phyloP scores from a whole-genome alignment of 2,888 invertebrate genomes.

The Cosmorhoe ocellata region DNA sequence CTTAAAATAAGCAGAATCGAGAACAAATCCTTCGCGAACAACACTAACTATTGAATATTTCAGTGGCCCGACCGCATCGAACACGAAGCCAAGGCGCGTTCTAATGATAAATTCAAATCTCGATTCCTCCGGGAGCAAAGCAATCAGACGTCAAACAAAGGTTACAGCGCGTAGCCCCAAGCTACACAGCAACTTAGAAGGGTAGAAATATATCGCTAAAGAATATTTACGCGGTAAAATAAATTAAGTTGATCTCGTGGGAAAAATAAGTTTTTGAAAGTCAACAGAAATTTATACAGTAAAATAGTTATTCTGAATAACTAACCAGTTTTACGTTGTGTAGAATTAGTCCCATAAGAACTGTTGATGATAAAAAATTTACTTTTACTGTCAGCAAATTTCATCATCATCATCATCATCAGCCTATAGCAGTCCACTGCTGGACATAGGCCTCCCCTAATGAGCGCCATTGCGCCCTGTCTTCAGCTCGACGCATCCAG shows the following conservation, averaged over 20 bases:
- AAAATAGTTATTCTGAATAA: no score
- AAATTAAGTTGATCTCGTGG: not conserved
- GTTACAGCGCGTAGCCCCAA: slow-evolving; percentile 49
- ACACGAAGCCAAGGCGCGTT: slow-evolving; percentile 49
- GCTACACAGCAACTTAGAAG: slow-evolving; percentile 15
- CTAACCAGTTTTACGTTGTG: no score
- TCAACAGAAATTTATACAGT: no score
- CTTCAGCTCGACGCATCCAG: no score
- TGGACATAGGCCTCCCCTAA: no score
- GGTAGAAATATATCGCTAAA: slow-evolving; percentile 9
- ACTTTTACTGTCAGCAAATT: no score
- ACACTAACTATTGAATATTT: slow-evolving; percentile 67
- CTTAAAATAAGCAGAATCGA: slow-evolving; percentile 38
- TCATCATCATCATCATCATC: no score
- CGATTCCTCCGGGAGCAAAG: slow-evolving; percentile 66
- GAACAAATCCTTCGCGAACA: slow-evolving; percentile 51
- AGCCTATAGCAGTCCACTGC: no score
- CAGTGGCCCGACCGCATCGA: slow-evolving; percentile 56
- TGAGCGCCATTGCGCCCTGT: no score
- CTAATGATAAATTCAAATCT: slow-evolving; percentile 79
- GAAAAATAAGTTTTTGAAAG: no score
- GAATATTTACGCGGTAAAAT: not conserved
- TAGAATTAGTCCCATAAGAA: no score
- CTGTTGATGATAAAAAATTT: no score
- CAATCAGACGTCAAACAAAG: slow-evolving; percentile 74